Conservation (phyloP, 2,797 vertebrate genomes). For the Macropus fuliginosus region DNA sequence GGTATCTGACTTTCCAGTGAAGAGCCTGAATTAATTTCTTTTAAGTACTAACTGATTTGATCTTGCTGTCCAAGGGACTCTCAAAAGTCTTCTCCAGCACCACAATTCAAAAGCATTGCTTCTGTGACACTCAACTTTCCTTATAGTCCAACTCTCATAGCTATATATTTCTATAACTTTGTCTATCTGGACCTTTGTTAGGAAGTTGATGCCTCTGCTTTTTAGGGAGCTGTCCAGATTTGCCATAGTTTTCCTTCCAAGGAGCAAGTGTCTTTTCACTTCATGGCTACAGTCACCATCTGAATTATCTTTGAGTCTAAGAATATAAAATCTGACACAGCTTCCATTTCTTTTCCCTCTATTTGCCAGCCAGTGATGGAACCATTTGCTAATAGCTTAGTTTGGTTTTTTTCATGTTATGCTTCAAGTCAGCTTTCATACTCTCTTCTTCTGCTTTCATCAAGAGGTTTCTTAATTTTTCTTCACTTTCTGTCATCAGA, state of each 20-base stretch:
- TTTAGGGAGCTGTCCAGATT: neutral
- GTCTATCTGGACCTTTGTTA: neutral
- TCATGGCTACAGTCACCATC: neutral
- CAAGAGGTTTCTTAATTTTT: neutral
- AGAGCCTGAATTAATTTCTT: neutral
- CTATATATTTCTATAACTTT: neutral
- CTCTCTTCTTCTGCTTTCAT: neutral
- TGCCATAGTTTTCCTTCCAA: neutral
- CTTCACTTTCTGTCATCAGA: neutral
- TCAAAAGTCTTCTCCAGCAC: neutral
- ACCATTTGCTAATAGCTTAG: neutral
- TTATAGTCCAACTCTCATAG: neutral
- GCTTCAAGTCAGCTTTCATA: neutral
- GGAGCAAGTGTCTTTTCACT: neutral
- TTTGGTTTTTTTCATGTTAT: neutral
- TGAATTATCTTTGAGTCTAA: neutral
- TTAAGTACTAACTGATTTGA: neutral
- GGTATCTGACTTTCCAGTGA: neutral
- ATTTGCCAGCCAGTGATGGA: neutral
- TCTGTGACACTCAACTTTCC: neutral
- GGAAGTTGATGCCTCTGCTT: neutral
- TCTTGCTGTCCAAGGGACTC: neutral
- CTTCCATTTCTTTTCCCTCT: neutral
- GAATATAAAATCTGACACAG: neutral
- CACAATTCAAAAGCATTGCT: neutral